A percentile compares a stretch with the other conserved stretches of the same genome.
phyloP scores from a whole-genome alignment of 2,888 invertebrate species.

The Pachydiplax longipennis region DNA sequence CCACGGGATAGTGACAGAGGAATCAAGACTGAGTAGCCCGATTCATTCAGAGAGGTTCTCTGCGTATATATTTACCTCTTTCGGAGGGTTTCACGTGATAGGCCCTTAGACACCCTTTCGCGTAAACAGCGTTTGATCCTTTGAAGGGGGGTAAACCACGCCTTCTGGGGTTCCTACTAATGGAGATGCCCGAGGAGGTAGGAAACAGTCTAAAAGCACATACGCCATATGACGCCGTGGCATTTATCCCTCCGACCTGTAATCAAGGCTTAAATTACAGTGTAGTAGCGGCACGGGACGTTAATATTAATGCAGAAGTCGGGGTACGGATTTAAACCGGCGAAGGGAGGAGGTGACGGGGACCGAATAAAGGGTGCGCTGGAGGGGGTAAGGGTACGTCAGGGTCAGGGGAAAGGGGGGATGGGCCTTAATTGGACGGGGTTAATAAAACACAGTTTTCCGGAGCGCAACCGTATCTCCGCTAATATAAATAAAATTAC shows the following conservation, averaged over 20 bases:
- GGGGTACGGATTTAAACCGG: background rate
- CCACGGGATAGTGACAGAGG: background rate
- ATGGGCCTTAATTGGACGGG: background rate
- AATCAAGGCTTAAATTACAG: slow-evolving; percentile 32
- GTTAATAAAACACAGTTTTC: background rate
- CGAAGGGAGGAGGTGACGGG: background rate
- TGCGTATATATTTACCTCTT: background rate
- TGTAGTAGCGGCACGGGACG: slow-evolving; percentile 13
- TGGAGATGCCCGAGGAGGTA: background rate
- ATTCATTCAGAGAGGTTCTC: background rate
- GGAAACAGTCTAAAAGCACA: background rate
- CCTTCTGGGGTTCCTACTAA: background rate
- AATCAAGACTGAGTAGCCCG: background rate
- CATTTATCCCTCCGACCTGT: slow-evolving; percentile 18
- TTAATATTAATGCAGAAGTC: slow-evolving; percentile 9
- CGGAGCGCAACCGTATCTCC: background rate
- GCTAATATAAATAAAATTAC: slow-evolving; percentile 1
- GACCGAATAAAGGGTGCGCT: background rate
- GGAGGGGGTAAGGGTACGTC: background rate
- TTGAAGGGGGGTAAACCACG: slow-evolving; percentile 4
- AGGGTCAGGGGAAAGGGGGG: background rate
- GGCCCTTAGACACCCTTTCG: slow-evolving; percentile 3
- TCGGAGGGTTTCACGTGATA: background rate
- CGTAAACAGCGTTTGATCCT: slow-evolving; percentile 24
- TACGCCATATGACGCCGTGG: background rate